Conservation (phyloP, 2,888 invertebrate species). For the Drosophila paucipuncta region DNA sequence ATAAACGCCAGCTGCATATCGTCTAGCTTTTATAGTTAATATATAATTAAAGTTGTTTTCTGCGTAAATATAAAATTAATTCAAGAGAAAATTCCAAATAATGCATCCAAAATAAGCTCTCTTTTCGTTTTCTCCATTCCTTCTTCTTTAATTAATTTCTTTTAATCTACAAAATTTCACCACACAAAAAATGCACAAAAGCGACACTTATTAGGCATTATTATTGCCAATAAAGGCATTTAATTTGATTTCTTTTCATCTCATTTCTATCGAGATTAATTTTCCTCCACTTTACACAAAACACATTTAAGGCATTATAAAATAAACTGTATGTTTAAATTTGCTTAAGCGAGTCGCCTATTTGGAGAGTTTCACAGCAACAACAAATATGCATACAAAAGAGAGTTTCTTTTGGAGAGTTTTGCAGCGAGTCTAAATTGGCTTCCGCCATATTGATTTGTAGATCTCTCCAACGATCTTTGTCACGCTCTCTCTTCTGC, state of each 20-base stretch:
- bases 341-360: not conserved
- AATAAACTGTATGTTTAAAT: not conserved
- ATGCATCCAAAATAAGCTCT: not conserved
- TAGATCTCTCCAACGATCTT: not conserved
- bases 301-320: not conserved
- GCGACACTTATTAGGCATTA: not conserved
- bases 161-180: not conserved
- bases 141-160: not conserved
- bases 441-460: not conserved
- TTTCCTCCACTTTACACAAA: not conserved
- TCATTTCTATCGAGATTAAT: not conserved
- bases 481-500: not conserved
- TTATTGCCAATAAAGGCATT: not conserved
- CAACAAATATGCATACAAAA: not conserved
- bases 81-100: not conserved
- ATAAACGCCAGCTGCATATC: not conserved
- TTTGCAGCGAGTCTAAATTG: not conserved
- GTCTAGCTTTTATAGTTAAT: no score
- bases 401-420: not conserved
- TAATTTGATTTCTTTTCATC: not conserved
- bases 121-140: not conserved
- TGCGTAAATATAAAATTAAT: not conserved
- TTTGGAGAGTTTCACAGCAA: not conserved
- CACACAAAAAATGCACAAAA: not conserved
- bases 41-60: not conserved